A percentile compares a stretch with the other conserved stretches of the same genome.
These are phyloP conservation scores for Tenthredo notha DNA, from an alignment of 2,888 invertebrate genomes.

Conservation along the genomic window DNA sequence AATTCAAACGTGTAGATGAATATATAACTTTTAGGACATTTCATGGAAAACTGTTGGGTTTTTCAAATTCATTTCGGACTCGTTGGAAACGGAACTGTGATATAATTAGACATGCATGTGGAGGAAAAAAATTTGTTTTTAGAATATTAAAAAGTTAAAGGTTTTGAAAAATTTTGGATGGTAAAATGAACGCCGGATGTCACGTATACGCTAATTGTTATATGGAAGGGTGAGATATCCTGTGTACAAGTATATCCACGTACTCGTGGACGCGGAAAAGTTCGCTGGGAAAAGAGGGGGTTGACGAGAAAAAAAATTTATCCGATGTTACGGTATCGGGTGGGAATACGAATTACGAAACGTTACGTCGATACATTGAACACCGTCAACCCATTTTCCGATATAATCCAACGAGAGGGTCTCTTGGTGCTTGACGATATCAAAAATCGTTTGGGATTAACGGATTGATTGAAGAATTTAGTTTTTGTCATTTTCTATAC, in stretches of 20 bases:
- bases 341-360: slow-evolving; percentile 35
- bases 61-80: background rate
- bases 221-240: slow-evolving; percentile 3
- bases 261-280: background rate
- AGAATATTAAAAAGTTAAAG: background rate
- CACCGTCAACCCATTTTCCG: slow-evolving; percentile 7
- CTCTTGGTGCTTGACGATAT: background rate
- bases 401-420: background rate
- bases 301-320: background rate
- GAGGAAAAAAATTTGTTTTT: background rate
- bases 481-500: background rate
- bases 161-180: background rate
- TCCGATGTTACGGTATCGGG: background rate
- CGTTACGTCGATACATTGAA: slow-evolving; percentile 34
- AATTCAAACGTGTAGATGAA: background rate
- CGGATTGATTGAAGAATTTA: background rate
- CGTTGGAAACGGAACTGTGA: background rate
- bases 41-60: background rate
- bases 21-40: background rate
- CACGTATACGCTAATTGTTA: background rate
- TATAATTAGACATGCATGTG: background rate
- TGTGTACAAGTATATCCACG: slow-evolving; percentile 9
- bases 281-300: background rate
- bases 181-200: background rate
- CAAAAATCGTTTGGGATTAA: background rate